phyloP scores from a whole-genome alignment of 2,888 invertebrate genomes.

The Amphipyra tragopoginis region DNA sequence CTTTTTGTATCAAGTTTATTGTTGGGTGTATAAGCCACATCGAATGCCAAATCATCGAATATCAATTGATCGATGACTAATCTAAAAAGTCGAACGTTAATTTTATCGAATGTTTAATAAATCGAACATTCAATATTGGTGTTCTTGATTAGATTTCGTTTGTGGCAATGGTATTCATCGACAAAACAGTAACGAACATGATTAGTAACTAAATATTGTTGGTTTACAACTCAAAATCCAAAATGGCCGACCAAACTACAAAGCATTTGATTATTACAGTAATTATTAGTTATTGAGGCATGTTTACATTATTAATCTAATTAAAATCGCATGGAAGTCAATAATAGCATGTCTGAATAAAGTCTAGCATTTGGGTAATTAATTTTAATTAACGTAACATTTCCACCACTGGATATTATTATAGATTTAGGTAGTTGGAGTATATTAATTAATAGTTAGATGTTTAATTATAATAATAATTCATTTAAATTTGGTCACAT shows the following conservation, averaged over 20 bases:
- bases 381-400: not conserved
- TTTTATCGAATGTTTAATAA: too few species aligned
- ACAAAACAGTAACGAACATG: too few species aligned
- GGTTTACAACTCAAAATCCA: not conserved
- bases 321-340: conserved; percentile 31
- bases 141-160: too few species aligned
- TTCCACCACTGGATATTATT: conserved; percentile 47
- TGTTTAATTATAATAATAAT: not conserved
- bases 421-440: not conserved
- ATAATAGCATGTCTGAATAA: conserved; percentile 22
- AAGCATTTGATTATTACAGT: conserved; percentile 2
- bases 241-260: conserved; percentile 21
- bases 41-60: too few species aligned
- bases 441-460: too few species aligned
- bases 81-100: too few species aligned
- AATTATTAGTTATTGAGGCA: conserved; percentile 13
- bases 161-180: too few species aligned
- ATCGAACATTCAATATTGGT: too few species aligned
- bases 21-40: too few species aligned
- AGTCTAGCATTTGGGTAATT: conserved; percentile 1
- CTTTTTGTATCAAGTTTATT: too few species aligned
- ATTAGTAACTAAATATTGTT: too few species aligned
- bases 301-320: conserved; percentile 12
- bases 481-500: conserved; percentile 27
- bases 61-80: too few species aligned